Percentiles rank a stretch among this genome's conserved stretches.
Conservation (phyloP, 2,113 vertebrate genomes). For the Semnornis frantzii region DNA sequence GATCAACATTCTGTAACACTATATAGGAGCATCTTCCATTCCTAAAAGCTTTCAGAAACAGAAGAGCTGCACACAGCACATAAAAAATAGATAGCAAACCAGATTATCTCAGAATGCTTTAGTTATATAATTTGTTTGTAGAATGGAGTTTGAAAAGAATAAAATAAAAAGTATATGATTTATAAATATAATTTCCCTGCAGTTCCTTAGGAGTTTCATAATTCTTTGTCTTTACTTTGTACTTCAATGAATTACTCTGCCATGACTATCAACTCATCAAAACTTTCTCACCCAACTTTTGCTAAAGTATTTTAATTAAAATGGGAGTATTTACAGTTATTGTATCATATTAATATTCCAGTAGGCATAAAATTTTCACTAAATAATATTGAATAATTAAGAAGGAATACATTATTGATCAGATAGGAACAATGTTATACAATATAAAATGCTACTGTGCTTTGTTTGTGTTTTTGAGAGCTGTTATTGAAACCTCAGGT, state of each 20-base stretch:
- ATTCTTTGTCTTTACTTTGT: constrained; percentile 17
- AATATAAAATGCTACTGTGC: constrained; percentile 16
- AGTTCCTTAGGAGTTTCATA: not conserved
- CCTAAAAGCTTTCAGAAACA: constrained; percentile 1
- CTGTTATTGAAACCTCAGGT: constrained; percentile 25
- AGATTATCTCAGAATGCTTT: not conserved
- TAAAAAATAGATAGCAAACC: not conserved
- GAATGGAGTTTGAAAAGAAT: not conserved
- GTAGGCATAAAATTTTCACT: constrained; percentile 70
- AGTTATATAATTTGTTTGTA: not conserved
- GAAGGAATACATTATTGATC: constrained; percentile 77
- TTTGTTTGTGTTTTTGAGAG: constrained; percentile 30
- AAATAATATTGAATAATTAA: constrained; percentile 76
- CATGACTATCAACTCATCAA: not conserved
- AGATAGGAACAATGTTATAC: constrained; percentile 32
- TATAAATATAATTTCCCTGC: not conserved
- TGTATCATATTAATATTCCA: constrained; percentile 72
- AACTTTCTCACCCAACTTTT: constrained; percentile 48
- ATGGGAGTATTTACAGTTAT: constrained; percentile 69
- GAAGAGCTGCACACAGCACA: not conserved
- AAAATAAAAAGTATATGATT: not conserved
- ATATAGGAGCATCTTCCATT: not conserved
- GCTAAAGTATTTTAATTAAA: constrained; percentile 71
- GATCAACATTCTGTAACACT: not conserved
- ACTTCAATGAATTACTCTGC: constrained; percentile 15